Evolutionary conservation across 1,140 invertebrate species (phyloP).

Genomic region (Stenopsyche tienmushanensis): DNA sequence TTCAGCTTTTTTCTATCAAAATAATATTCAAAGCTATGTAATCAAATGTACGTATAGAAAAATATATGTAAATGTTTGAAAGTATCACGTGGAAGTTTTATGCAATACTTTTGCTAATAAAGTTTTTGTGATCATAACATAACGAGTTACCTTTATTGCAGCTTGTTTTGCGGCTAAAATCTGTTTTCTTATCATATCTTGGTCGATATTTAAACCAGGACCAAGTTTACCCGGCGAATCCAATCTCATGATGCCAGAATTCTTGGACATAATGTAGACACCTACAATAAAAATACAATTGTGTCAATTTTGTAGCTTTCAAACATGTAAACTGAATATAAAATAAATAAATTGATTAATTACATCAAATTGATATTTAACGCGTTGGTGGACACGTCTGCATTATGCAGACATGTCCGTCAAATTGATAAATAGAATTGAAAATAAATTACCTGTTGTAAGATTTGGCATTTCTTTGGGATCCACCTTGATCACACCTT

Average conservation of each 20-base stretch:
- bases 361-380: slow-evolving; percentile 11
- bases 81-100: too few species aligned
- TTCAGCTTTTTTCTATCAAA: slow-evolving; percentile 42
- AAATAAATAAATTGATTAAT: background rate
- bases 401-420: too few species aligned
- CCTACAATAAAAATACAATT: slow-evolving; percentile 54
- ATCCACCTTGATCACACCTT: slow-evolving; percentile 72
- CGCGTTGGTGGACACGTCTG: too few species aligned
- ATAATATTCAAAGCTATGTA: background rate
- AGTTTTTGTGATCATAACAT: too few species aligned
- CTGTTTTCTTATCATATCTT: slow-evolving; percentile 54
- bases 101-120: too few species aligned
- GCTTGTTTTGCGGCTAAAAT: slow-evolving; percentile 55
- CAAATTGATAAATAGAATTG: background rate
- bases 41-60: too few species aligned
- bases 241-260: slow-evolving; percentile 67
- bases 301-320: too few species aligned
- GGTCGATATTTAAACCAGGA: slow-evolving; percentile 54
- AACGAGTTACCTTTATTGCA: slow-evolving; percentile 27
- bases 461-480: slow-evolving; percentile 72
- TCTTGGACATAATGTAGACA: slow-evolving; percentile 74
- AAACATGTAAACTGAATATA: background rate
- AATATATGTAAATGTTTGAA: too few species aligned
- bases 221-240: slow-evolving; percentile 64
- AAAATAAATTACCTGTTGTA: slow-evolving; percentile 49